Evolutionary conservation across 35 echinoderm and acorn worm species (phyloP).

Genomic region (Hemicentrotus pulcherrimus): DNA sequence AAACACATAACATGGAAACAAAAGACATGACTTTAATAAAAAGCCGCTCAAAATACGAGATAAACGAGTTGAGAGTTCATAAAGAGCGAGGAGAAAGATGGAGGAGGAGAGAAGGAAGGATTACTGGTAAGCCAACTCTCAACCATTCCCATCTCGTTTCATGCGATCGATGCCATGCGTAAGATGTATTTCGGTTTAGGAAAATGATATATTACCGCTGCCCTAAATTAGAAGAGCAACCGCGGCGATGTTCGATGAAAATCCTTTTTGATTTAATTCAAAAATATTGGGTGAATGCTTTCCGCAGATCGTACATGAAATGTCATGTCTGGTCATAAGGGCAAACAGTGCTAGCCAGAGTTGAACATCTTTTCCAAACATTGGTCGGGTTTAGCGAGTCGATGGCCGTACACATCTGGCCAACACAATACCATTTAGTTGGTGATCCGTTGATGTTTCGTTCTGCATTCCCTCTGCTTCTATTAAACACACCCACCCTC

Average conservation of each 20-base stretch:
- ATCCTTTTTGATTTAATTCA: constrained; percentile 38
- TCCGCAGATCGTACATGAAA: constrained; percentile 28
- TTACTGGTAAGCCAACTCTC: background rate
- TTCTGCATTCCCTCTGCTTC: too few relatives aligned
- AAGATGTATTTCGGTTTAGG: background rate
- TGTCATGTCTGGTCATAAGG: constrained; percentile 29
- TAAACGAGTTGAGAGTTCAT: background rate
- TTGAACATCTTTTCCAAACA: background rate
- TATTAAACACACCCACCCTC: too few relatives aligned
- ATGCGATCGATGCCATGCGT: constrained; percentile 6
- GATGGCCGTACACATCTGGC: background rate
- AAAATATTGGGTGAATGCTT: constrained; percentile 37
- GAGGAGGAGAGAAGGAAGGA: background rate
- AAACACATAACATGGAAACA: background rate
- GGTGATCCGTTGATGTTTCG: too few relatives aligned
- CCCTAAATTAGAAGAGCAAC: constrained; percentile 27
- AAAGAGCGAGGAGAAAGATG: background rate
- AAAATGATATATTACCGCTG: constrained; percentile 39
- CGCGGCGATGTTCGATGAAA: background rate
- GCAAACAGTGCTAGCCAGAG: background rate
- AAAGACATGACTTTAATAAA: background rate
- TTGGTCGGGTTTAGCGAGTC: background rate
- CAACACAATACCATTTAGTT: background rate
- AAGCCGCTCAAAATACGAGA: background rate
- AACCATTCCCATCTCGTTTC: background rate